Conservation (phyloP, 2,113 vertebrate genomes). For the Lathamus discolor region DNA sequence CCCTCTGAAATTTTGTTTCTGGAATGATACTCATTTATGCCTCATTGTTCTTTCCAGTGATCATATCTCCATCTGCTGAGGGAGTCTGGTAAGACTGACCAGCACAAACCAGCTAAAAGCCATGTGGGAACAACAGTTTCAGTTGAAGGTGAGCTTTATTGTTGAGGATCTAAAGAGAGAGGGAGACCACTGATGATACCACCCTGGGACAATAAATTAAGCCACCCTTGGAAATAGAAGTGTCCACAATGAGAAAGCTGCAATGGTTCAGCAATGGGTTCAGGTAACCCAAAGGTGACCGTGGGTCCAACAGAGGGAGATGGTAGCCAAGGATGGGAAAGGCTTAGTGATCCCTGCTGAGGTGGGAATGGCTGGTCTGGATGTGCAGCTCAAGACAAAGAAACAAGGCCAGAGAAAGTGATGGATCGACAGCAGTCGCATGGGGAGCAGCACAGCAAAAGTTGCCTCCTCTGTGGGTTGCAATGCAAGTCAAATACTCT, state of each 20-base stretch:
- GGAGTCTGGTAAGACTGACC: neutral
- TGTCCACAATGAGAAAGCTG: neutral
- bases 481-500: neutral
- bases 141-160: neutral
- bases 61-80: constrained; percentile 26
- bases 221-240: neutral
- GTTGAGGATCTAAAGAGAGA: neutral
- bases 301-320: neutral
- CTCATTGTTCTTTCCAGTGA: neutral
- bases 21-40: constrained; percentile 7
- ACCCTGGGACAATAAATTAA: neutral
- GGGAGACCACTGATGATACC: neutral
- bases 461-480: neutral
- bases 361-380: neutral
- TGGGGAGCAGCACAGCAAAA: neutral
- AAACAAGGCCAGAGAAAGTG: neutral
- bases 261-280: accelerated
- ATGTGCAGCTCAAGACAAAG: neutral
- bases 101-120: neutral
- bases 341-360: neutral
- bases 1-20: neutral
- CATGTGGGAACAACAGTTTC: neutral
- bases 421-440: neutral
- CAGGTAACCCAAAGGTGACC: neutral
- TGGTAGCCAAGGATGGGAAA: neutral